Conservation (phyloP, 2,797 vertebrate genomes). For the Pangasius mekongensis region DNA sequence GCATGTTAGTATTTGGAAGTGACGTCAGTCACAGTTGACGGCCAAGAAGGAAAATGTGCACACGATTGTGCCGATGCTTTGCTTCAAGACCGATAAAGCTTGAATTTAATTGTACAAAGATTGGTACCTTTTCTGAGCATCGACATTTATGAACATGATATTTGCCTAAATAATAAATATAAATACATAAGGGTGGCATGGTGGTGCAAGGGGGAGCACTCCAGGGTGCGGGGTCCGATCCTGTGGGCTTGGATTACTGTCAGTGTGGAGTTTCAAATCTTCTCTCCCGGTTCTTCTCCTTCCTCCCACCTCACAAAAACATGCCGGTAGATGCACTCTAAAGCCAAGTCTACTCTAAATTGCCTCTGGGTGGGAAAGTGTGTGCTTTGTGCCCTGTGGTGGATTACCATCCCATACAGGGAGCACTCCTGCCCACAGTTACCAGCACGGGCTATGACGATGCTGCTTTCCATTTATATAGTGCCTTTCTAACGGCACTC, state of each 20-base stretch:
- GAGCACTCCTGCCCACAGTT: neutral
- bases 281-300: neutral
- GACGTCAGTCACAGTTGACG: too few relatives aligned
- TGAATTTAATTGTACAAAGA: too few relatives aligned
- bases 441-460: neutral
- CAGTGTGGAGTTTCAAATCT: neutral
- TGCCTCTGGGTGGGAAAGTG: neutral
- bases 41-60: too few relatives aligned
- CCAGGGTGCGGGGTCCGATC: neutral
- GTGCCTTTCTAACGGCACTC: neutral
- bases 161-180: too few relatives aligned
- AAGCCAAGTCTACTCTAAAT: neutral
- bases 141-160: too few relatives aligned
- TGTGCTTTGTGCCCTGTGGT: neutral
- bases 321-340: neutral
- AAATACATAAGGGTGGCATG: neutral
- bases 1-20: too few relatives aligned
- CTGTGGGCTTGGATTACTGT: neutral
- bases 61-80: too few relatives aligned
- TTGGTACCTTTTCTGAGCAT: too few relatives aligned
- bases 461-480: neutral
- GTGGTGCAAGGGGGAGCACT: neutral
- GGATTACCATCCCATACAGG: neutral
- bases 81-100: too few relatives aligned
- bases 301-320: neutral